phyloP scores from a whole-genome alignment of 2,797 vertebrate species.

The Gymnoscopelus braueri region DNA sequence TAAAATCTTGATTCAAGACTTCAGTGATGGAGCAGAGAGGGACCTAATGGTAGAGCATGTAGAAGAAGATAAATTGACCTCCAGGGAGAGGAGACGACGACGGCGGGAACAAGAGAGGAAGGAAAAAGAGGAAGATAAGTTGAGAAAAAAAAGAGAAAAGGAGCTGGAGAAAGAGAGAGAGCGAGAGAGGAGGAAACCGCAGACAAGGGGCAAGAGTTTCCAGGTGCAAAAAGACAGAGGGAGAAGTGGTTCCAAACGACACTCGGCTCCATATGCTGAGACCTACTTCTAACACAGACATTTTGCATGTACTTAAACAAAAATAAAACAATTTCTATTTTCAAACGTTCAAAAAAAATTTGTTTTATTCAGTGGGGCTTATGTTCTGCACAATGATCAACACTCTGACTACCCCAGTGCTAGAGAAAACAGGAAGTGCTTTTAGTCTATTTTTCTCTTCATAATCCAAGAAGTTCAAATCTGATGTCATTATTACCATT shows the following conservation, averaged over 20 bases:
- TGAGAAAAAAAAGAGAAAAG: conserved; percentile 70
- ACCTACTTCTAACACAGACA: conserved; percentile 81
- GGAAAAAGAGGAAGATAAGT: conserved; percentile 57
- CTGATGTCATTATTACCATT: conserved; percentile 18
- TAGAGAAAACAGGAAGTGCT: conserved; percentile 46
- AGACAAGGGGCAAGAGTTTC: conserved; percentile 85
- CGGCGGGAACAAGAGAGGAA: conserved; percentile 53
- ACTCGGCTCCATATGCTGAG: conserved; percentile 76
- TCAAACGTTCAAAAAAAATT: conserved; percentile 33
- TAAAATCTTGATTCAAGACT: conserved; percentile 84
- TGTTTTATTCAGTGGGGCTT: conserved; percentile 65
- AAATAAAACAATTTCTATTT: conserved; percentile 60
- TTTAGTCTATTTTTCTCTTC: conserved; percentile 39
- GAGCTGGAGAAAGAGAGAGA: conserved; percentile 79
- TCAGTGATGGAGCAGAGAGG: conserved; percentile 65
- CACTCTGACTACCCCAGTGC: conserved; percentile 15
- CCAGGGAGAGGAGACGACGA: conserved; percentile 72
- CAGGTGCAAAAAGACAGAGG: conserved; percentile 64
- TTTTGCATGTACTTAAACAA: conserved; percentile 28
- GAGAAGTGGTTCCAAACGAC: conserved; percentile 59
- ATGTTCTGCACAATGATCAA: conserved; percentile 39
- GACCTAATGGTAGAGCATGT: conserved; percentile 35
- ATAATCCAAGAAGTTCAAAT: conserved; percentile 41
- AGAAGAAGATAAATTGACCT: conserved; percentile 60
- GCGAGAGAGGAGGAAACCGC: conserved; percentile 81